Conservation (phyloP, 2,797 vertebrate species). For the Moxostoma hubbsi region DNA sequence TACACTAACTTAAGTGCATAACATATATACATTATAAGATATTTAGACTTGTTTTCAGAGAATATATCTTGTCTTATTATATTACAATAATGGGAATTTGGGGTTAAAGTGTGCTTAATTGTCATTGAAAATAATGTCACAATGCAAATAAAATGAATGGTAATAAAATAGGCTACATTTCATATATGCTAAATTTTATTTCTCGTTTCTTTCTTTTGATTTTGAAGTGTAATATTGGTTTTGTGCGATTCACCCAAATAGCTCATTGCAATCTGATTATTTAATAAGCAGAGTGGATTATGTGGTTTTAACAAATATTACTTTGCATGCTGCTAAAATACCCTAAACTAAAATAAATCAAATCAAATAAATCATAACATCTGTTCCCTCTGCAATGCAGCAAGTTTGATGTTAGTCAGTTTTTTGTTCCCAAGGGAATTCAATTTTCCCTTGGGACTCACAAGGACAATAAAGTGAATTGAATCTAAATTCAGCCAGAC, state of each 20-base stretch:
- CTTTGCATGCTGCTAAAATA: background rate
- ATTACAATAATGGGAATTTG: too few species aligned
- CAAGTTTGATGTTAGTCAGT: background rate
- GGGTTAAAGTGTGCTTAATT: too few species aligned
- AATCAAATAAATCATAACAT: conserved; percentile 12
- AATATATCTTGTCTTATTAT: too few species aligned
- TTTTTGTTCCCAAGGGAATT: conserved; percentile 13
- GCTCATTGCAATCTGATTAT: background rate
- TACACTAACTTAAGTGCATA: too few species aligned
- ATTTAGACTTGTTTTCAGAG: too few species aligned
- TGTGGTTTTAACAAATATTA: background rate
- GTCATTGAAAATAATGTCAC: too few species aligned
- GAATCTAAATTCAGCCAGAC: conserved; percentile 11
- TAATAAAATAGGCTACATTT: too few species aligned
- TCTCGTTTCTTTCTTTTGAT: too few species aligned
- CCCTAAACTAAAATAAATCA: background rate
- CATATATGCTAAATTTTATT: too few species aligned
- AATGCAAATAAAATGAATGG: too few species aligned
- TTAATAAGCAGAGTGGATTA: background rate
- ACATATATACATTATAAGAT: too few species aligned
- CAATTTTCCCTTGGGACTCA: background rate
- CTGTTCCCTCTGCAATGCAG: conserved; percentile 31
- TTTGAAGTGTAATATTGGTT: too few species aligned
- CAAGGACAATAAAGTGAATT: conserved; percentile 17
- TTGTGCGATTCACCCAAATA: background rate